Evolutionary conservation across 2,888 invertebrate genomes (phyloP).

Genomic region (Trichopoda pennipes): DNA sequence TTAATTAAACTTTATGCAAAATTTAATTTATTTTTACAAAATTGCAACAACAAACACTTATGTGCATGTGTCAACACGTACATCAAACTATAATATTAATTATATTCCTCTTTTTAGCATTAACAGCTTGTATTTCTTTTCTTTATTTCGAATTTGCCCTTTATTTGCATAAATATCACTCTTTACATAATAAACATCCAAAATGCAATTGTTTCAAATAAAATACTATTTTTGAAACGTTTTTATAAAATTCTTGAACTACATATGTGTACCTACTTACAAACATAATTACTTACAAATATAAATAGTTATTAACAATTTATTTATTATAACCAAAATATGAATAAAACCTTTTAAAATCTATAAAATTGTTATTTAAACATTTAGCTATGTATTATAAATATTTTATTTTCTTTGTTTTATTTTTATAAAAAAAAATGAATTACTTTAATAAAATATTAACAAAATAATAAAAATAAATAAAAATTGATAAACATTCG

Average conservation of each 20-base stretch:
- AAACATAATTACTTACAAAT: not conserved
- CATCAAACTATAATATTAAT: not conserved
- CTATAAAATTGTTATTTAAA: conserved; percentile 51
- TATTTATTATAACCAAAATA: conserved; percentile 43
- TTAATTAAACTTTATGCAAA: too few species aligned
- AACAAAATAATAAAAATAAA: conserved; percentile 63
- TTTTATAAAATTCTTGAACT: conserved; percentile 22
- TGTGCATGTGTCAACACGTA: too few species aligned
- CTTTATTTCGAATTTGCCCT: not conserved
- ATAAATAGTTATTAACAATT: conserved; percentile 22
- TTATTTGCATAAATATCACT: not conserved
- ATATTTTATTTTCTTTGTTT: conserved; percentile 70
- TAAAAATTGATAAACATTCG: conserved; percentile 69
- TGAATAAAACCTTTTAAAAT: conserved; percentile 20
- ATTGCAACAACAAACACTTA: too few species aligned
- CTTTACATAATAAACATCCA: not conserved
- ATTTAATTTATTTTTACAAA: too few species aligned
- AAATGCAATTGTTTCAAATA: conserved; percentile 1
- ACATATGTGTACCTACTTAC: conserved; percentile 36
- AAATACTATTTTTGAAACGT: conserved; percentile 13
- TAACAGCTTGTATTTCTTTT: not conserved
- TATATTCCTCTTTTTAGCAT: not conserved
- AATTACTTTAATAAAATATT: conserved; percentile 69
- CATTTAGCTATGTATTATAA: conserved; percentile 62
- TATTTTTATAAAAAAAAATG: conserved; percentile 61